Conservation (phyloP, 2,113 vertebrate genomes). For the Hystrix brachyura region DNA sequence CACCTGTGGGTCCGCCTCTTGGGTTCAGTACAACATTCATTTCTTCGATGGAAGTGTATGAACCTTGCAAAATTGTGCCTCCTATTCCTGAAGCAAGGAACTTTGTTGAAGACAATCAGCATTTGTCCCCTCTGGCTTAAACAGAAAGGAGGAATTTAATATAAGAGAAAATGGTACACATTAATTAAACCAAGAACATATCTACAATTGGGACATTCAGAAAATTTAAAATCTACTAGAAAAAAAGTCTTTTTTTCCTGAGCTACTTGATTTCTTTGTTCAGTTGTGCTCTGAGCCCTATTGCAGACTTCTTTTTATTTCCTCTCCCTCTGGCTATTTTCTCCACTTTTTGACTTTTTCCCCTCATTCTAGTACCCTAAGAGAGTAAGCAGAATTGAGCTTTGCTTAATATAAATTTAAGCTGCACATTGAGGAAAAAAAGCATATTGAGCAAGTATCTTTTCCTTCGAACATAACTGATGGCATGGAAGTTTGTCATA, state of each 20-base stretch:
- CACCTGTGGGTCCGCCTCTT: neutral
- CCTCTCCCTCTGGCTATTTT: neutral
- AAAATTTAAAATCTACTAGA: neutral
- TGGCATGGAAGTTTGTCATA: neutral
- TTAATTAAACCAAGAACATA: neutral
- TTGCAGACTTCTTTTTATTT: neutral
- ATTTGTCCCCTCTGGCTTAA: neutral
- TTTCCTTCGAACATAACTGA: neutral
- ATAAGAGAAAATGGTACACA: accelerated
- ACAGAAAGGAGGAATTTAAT: neutral
- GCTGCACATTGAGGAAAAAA: neutral
- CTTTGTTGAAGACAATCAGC: neutral
- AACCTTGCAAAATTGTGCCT: neutral
- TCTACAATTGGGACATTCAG: neutral
- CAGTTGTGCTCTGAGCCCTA: neutral
- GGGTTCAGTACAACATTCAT: neutral
- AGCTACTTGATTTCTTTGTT: neutral
- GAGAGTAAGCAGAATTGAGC: neutral
- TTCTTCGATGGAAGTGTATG: neutral
- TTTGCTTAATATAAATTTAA: neutral
- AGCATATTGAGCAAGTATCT: neutral
- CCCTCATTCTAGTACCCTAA: neutral
- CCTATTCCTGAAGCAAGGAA: neutral
- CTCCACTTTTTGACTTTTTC: neutral
- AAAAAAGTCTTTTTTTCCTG: neutral